Evolutionary conservation across 2,113 vertebrate species (phyloP).

Genomic region (Hoplias malabaricus): DNA sequence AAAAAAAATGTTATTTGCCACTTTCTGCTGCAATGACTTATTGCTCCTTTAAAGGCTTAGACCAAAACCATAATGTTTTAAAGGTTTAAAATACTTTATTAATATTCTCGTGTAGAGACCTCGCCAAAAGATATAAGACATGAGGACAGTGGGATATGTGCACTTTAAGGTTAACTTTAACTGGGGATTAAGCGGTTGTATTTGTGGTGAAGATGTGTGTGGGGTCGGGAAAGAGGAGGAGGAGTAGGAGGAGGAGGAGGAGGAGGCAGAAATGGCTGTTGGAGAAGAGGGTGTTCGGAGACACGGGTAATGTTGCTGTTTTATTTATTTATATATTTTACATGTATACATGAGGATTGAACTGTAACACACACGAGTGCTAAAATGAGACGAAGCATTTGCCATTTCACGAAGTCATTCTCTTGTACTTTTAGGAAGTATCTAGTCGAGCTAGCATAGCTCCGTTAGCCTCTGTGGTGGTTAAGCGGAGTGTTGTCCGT

Average conservation of each 20-base stretch:
- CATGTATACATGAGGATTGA: too few relatives aligned
- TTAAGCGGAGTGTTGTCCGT: slow-evolving; percentile 61
- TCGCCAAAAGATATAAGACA: background rate
- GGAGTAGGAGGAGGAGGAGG: slow-evolving; percentile 11
- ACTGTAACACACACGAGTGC: too few relatives aligned
- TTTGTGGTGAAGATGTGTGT: too few relatives aligned
- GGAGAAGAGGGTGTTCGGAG: slow-evolving; percentile 36
- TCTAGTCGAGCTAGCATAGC: background rate
- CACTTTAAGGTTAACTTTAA: background rate
- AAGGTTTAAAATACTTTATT: too few relatives aligned
- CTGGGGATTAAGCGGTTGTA: background rate
- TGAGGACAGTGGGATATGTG: background rate
- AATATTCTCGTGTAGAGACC: too few relatives aligned
- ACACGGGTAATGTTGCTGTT: slow-evolving; percentile 16
- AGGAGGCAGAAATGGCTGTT: slow-evolving; percentile 58
- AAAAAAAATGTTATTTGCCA: too few relatives aligned
- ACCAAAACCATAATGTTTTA: too few relatives aligned
- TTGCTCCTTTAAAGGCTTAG: too few relatives aligned
- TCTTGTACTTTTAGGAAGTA: background rate
- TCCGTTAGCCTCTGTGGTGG: background rate
- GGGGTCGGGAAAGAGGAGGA: too few relatives aligned
- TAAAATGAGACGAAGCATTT: too few relatives aligned
- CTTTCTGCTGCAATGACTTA: too few relatives aligned
- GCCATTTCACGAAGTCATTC: background rate
- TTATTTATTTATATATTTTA: too few relatives aligned